Percentiles rank a stretch among this genome's conserved stretches.
Conservation (phyloP, 2,797 vertebrate genomes). For the Coregonus suidteri region DNA sequence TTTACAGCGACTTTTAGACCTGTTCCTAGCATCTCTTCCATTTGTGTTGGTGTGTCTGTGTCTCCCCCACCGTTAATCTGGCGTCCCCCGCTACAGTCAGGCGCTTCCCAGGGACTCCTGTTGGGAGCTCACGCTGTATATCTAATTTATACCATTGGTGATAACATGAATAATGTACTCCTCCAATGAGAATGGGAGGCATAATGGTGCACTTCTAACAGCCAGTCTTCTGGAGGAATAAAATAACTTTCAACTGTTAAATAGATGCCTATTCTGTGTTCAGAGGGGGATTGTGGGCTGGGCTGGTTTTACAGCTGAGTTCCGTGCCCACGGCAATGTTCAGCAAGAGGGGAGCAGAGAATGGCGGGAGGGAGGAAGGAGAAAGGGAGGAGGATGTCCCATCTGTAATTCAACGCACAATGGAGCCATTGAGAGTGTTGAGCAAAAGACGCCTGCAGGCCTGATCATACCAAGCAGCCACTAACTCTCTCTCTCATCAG, state of each 20-base stretch:
- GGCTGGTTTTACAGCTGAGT: constrained; percentile 6
- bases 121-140: constrained; percentile 50
- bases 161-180: constrained; percentile 69
- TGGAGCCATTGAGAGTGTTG: constrained; percentile 21
- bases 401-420: constrained; percentile 45
- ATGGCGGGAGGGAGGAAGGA: background rate
- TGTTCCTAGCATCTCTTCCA: background rate
- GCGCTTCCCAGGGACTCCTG: constrained; percentile 41
- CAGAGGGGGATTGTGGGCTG: background rate
- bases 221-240: background rate
- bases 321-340: background rate
- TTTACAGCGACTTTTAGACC: background rate
- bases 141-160: constrained; percentile 61
- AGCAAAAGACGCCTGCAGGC: constrained; percentile 29
- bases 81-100: constrained; percentile 17
- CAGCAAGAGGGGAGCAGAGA: constrained; percentile 14
- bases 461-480: background rate
- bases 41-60: background rate
- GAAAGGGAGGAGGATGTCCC: no score
- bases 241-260: background rate
- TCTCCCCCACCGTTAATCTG: constrained; percentile 15
- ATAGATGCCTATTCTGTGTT: background rate
- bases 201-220: constrained; percentile 13
- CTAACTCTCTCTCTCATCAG: background rate
- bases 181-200: constrained; percentile 8